Conservation (phyloP, 1,140 invertebrate species). For the Musca domestica region DNA sequence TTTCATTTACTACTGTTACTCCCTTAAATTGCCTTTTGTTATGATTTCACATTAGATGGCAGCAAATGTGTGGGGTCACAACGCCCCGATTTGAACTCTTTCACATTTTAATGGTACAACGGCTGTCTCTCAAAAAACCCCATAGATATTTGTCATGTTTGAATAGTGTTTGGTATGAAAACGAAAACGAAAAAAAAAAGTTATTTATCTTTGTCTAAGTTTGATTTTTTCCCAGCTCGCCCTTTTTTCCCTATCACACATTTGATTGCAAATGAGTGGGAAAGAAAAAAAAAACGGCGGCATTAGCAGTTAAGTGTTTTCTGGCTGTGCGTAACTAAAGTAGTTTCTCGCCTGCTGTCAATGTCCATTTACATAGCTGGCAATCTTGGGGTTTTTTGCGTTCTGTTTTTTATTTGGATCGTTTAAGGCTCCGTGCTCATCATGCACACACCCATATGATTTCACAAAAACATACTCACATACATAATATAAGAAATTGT, state of each 20-base stretch:
- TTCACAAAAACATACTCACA: background rate
- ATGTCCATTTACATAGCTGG: constrained; percentile 10
- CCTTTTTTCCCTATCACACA: background rate
- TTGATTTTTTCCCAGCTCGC: background rate
- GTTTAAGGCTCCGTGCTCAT: background rate
- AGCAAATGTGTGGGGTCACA: too few relatives aligned
- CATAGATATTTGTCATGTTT: constrained; percentile 3
- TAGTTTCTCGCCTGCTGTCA: constrained; percentile 19
- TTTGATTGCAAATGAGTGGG: background rate
- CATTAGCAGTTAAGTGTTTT: constrained; percentile 16
- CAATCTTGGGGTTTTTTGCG: too few relatives aligned
- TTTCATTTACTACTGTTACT: too few relatives aligned
- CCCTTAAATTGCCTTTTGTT: too few relatives aligned
- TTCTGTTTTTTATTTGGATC: too few relatives aligned
- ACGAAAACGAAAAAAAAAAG: background rate
- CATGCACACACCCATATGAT: constrained; percentile 13
- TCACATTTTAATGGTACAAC: too few relatives aligned
- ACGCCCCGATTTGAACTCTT: too few relatives aligned
- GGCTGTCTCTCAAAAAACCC: too few relatives aligned
- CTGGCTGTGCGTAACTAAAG: constrained; percentile 7
- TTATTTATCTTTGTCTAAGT: constrained; percentile 15
- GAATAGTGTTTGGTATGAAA: too few relatives aligned
- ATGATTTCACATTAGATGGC: too few relatives aligned
- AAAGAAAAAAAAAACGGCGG: background rate
- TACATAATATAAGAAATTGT: background rate